Evolutionary conservation across 2,113 vertebrate species (phyloP), one percentile per base, ranked within the genome.

Genomic region (Hucho hucho): DNA sequence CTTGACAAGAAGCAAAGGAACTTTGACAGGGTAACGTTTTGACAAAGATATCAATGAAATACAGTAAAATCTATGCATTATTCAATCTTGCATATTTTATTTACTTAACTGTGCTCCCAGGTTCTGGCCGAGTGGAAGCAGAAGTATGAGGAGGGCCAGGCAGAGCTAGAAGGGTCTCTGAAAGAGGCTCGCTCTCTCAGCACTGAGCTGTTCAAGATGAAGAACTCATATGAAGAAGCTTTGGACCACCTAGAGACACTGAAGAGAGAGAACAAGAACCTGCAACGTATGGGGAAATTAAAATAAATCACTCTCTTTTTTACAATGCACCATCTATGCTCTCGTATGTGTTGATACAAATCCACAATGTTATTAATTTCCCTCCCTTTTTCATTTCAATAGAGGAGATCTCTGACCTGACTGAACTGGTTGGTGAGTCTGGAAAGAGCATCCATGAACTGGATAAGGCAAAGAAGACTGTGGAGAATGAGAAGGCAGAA

Each of bases 1-100:
- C 86, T 95, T 53, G 91, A 92, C 82, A 95, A 92, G 79, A 95
- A 94, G 32, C 93, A 93, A 84, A 92, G 87, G 81, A 93, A 90
- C 74, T 95, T 95, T 79, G 92, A 95, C 83, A 95, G 94, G 93
- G 93, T 95, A 74, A 32, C 1, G 4, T 24, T 64, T 64, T 28
- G 63, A 64, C 63, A 64, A 37, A 37, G 16, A 26, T 14, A 26
- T 14, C 13, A 12, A 26, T 24, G 63, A 64, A 26, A 26, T 64
- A 64, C 24, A 11, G 14, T 25, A 7, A 16, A 64, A 26, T 13
- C 24, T 64, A 26, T 4, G 18, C 24, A 28, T 14, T 13, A 56
- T 37, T 14, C 0, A 25, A 3, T 14, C 13, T 64, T 14, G 26
- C 22, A 14, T 16, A 26, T 64, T 64, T 64, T 5, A 64, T 26